Evolutionary conservation across 2,888 invertebrate genomes (phyloP).

Genomic region (Mechanitis mazaeus): DNA sequence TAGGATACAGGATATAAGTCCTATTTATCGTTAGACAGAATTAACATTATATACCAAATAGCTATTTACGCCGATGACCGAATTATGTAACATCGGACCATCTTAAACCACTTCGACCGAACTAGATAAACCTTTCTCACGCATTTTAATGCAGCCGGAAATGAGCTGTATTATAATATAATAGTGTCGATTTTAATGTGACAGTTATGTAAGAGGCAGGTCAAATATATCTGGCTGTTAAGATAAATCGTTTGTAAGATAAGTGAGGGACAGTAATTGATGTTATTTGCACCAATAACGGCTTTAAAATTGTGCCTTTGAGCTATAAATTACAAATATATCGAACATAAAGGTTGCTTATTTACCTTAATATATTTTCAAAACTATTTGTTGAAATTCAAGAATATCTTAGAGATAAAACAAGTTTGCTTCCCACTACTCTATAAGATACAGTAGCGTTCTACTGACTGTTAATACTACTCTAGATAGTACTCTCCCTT

Average conservation of each 20-base stretch:
- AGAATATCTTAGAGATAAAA: background rate
- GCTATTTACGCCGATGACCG: conserved; percentile 5
- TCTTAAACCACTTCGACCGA: conserved; percentile 20
- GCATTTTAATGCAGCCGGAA: background rate
- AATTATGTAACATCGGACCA: conserved; percentile 24
- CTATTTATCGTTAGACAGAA: conserved; percentile 1
- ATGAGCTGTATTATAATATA: background rate
- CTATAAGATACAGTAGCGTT: too few species aligned
- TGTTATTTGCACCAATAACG: conserved; percentile 19
- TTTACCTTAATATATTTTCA: background rate
- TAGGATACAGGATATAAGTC: background rate
- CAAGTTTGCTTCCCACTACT: too few species aligned
- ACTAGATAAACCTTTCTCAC: conserved; percentile 22
- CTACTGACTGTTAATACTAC: too few species aligned
- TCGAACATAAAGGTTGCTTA: background rate
- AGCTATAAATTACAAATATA: conserved; percentile 7
- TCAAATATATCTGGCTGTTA: background rate
- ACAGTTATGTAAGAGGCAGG: background rate
- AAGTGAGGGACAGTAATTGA: conserved; percentile 19
- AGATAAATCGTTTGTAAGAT: conserved; percentile 13
- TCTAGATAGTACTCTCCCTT: too few species aligned
- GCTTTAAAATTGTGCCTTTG: conserved; percentile 20
- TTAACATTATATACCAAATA: background rate
- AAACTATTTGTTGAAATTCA: background rate
- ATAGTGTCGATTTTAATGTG: background rate